phyloP scores from a whole-genome alignment of 1,140 invertebrate genomes.

The Chironomus tepperi region DNA sequence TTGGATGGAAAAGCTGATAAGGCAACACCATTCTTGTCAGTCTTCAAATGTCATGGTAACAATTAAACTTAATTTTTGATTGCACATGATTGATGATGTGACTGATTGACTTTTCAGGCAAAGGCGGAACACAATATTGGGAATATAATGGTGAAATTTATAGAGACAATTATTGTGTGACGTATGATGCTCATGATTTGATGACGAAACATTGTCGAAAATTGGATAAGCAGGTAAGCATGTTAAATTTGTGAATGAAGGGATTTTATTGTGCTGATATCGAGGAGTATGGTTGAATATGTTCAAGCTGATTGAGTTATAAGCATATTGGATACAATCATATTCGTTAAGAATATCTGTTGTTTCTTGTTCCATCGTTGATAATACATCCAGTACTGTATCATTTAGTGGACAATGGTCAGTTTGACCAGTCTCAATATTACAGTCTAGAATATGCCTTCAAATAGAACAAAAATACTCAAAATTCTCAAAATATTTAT shows the following conservation, averaged over 20 bases:
- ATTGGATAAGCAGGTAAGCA: background rate
- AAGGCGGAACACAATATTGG: background rate
- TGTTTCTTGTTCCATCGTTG: too few relatives aligned
- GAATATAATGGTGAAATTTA: background rate
- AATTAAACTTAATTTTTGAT: background rate
- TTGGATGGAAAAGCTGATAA: background rate
- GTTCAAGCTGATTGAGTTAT: too few relatives aligned
- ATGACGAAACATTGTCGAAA: background rate
- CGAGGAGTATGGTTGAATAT: too few relatives aligned
- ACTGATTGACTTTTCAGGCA: background rate
- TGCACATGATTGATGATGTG: background rate
- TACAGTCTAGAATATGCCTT: too few relatives aligned
- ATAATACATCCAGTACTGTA: too few relatives aligned
- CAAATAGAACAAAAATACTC: too few relatives aligned
- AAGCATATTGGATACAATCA: too few relatives aligned
- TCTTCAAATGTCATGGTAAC: background rate
- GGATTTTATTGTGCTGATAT: background rate
- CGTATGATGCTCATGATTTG: background rate
- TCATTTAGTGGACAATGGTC: too few relatives aligned
- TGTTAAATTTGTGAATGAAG: too few relatives aligned
- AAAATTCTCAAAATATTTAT: background rate
- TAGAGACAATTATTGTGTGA: constrained; percentile 1
- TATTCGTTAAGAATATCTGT: too few relatives aligned
- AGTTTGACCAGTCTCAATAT: too few relatives aligned
- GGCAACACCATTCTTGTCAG: background rate